Evolutionary conservation across 1,140 invertebrate genomes (phyloP).

Genomic region (Wiebesia pumilae): DNA sequence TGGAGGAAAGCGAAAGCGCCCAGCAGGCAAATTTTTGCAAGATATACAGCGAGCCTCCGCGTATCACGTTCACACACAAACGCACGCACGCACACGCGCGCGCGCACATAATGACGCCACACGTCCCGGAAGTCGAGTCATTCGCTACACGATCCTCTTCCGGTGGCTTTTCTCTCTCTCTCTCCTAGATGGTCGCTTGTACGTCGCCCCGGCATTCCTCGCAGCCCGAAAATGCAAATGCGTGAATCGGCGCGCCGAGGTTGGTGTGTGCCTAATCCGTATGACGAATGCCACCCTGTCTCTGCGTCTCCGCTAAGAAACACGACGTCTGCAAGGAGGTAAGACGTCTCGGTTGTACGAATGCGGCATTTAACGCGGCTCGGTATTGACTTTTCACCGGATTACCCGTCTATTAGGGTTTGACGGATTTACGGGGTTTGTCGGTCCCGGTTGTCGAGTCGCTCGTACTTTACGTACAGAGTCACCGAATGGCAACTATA

Average conservation of each 20-base stretch:
- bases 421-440: background rate
- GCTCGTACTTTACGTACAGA: too few relatives aligned
- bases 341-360: background rate
- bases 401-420: background rate
- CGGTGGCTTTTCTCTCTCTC: constrained; percentile 49
- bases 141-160: constrained; percentile 60
- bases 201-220: background rate
- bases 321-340: background rate
- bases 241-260: background rate
- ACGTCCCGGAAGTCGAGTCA: constrained; percentile 65
- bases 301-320: background rate
- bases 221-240: constrained; percentile 41
- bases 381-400: background rate
- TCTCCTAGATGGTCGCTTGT: constrained; percentile 7
- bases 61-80: constrained; percentile 49
- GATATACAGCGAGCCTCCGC: constrained; percentile 34
- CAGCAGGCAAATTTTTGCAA: constrained; percentile 21
- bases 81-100: constrained; percentile 5
- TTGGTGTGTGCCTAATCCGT: background rate
- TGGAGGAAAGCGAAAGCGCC: background rate
- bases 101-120: constrained; percentile 44
- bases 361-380: background rate
- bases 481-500: too few relatives aligned
- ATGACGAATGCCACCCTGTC: constrained; percentile 10
- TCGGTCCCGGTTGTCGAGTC: too few relatives aligned